A percentile compares a stretch with the other conserved stretches of the same genome.
phyloP scores from a whole-genome alignment of 2,888 invertebrate species.

The Sminthurides aquaticus region DNA sequence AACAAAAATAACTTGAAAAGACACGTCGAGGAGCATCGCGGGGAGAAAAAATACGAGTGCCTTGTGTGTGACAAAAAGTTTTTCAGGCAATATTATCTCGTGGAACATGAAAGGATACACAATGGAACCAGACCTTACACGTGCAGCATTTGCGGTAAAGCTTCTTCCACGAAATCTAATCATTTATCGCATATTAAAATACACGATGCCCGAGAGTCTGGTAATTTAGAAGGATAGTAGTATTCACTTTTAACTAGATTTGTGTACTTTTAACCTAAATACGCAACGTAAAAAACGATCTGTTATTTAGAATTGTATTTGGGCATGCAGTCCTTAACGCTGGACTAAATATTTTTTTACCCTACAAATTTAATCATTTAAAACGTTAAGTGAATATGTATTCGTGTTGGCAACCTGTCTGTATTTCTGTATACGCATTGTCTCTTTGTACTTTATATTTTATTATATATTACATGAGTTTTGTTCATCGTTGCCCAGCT shows the following conservation, averaged over 20 bases:
- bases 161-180: conserved; percentile 80
- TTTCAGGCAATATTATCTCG: conserved; percentile 77
- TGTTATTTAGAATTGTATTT: too few species aligned
- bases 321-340: too few species aligned
- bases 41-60: conserved; percentile 68
- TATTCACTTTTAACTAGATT: conserved; percentile 15
- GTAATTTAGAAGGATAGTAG: conserved; percentile 74
- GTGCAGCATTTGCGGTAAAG: conserved; percentile 81
- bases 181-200: conserved; percentile 84
- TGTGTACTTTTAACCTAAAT: too few species aligned
- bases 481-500: too few species aligned
- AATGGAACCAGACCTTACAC: conserved; percentile 72
- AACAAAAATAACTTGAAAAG: conserved; percentile 76
- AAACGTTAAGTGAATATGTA: too few species aligned
- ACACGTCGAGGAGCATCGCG: conserved; percentile 76
- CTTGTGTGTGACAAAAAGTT: conserved; percentile 72
- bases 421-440: too few species aligned
- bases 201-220: conserved; percentile 78
- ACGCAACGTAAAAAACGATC: too few species aligned
- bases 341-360: too few species aligned
- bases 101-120: conserved; percentile 79
- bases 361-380: too few species aligned
- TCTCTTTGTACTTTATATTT: too few species aligned
- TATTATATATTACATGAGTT: too few species aligned
- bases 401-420: too few species aligned